Evolutionary conservation across 2,113 vertebrate genomes (phyloP).

Genomic region (Agapornis roseicollis): DNA sequence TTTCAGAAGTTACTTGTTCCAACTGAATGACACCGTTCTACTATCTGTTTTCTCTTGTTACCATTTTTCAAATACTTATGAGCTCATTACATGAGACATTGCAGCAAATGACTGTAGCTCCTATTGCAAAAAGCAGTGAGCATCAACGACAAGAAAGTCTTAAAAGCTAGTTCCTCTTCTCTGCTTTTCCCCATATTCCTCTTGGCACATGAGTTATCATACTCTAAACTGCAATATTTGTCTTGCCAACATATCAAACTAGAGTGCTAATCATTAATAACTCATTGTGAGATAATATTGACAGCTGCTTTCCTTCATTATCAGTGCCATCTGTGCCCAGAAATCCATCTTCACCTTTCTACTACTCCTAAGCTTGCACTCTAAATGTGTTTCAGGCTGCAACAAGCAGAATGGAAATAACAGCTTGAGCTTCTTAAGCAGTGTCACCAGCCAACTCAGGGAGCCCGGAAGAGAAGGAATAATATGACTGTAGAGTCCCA

Average conservation of each 20-base stretch:
- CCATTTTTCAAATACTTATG: neutral
- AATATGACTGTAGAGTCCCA: neutral
- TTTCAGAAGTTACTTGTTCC: neutral
- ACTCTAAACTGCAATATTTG: slow-evolving; percentile 16
- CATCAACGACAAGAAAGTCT: neutral
- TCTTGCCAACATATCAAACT: slow-evolving; percentile 37
- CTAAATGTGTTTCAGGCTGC: neutral
- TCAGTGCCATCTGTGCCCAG: slow-evolving; percentile 23
- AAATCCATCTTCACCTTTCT: neutral
- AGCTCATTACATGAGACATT: neutral
- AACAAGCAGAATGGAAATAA: slow-evolving; percentile 33
- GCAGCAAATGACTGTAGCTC: neutral
- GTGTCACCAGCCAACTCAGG: neutral
- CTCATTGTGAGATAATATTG: slow-evolving; percentile 40
- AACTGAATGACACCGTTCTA: neutral
- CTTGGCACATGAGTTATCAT: neutral
- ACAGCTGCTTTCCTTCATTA: slow-evolving; percentile 41
- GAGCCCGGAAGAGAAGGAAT: neutral
- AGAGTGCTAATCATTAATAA: slow-evolving; percentile 48
- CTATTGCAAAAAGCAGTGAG: neutral
- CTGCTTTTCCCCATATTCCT: slow-evolving; percentile 11
- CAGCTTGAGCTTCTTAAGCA: slow-evolving; percentile 20
- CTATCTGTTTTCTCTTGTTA: neutral
- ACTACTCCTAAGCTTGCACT: neutral
- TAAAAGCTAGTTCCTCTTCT: neutral